phyloP scores from a whole-genome alignment of 1,140 invertebrate genomes.

The Cyrtorhinus lividipennis region DNA sequence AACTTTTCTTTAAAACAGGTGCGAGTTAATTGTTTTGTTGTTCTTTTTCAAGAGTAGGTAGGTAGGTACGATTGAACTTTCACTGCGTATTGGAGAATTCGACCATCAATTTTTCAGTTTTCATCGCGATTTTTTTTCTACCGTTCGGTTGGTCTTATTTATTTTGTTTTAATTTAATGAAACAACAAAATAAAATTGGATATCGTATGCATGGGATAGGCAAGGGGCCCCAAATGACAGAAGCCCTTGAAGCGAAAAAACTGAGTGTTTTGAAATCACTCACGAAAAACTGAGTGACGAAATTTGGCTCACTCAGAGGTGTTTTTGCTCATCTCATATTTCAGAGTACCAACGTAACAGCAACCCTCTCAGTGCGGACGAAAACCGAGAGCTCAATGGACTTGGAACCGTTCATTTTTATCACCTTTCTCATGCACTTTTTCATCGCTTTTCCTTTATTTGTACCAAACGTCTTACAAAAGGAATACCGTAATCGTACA shows the following conservation, averaged over 20 bases:
- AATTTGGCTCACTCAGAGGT: conserved; percentile 12
- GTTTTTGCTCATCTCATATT: conserved; percentile 15
- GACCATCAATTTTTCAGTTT: too few relatives aligned
- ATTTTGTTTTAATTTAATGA: too few relatives aligned
- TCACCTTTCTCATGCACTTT: conserved; percentile 1
- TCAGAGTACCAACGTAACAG: conserved; percentile 14
- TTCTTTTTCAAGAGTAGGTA: too few relatives aligned
- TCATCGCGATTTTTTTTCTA: too few relatives aligned
- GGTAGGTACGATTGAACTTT: too few relatives aligned
- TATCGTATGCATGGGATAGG: conserved; percentile 26
- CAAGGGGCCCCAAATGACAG: conserved; percentile 32
- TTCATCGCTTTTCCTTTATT: neutral
- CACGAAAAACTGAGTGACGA: neutral
- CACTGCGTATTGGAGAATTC: too few relatives aligned
- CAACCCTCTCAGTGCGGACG: conserved; percentile 11
- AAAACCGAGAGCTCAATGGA: conserved; percentile 12
- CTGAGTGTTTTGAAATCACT: conserved; percentile 19
- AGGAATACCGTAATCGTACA: neutral
- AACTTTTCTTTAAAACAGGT: too few relatives aligned
- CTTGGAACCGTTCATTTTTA: conserved; percentile 7
- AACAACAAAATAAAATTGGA: too few relatives aligned
- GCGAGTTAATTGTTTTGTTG: too few relatives aligned
- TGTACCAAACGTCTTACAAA: neutral
- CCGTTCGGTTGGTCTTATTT: too few relatives aligned
- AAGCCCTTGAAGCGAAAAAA: conserved; percentile 30